Evolutionary conservation across 1,140 invertebrate species (phyloP), one percentile per base, ranked within the genome.

Genomic region (Battus philenor): DNA sequence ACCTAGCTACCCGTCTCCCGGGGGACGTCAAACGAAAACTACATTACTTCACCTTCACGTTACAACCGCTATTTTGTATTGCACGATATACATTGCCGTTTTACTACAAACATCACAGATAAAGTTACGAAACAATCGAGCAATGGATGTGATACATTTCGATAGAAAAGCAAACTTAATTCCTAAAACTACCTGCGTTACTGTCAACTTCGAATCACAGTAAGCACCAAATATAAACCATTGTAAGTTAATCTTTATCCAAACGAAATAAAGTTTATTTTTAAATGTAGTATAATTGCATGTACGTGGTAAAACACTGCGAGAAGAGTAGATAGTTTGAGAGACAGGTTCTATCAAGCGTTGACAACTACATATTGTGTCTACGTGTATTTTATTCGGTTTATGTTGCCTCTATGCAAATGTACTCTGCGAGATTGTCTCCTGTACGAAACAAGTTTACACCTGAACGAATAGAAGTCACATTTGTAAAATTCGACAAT

Each of bases 301-400:
- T n/a, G n/a, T n/a, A n/a, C n/a, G n/a, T n/a, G n/a, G n/a, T n/a
- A n/a, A n/a, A n/a, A n/a, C n/a, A n/a, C n/a, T n/a, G n/a, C n/a
- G n/a, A 41, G n/a, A 3, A 45, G 48, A 59, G 59, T 76, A 71
- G 73, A 78, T 76, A 79, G 74, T 75, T 79, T 80, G 78, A 82
- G 49, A 80, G 78, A 80, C 78, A 82, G 74, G 69, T 77, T 65
- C 78, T 82, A 82, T 82, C 78, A 82, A 74, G 62, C 48, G 56
- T 55, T 80, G 78, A 82, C 78, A 82, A 73, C 74, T 80, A 82
- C 74, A 80, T 82, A 82, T 78, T 78, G 74, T 63, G 56, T 44
- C 43, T 50, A 63, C 63, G 51, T 56, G 63, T 68, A 68, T 77
- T 77, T 75, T 76, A 74, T 78, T 74, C 62, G 66, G 62, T 60